Evolutionary conservation across 2,888 invertebrate genomes (phyloP), one percentile per base, ranked within the genome.

Genomic region (Tetrapedia diversipes): DNA sequence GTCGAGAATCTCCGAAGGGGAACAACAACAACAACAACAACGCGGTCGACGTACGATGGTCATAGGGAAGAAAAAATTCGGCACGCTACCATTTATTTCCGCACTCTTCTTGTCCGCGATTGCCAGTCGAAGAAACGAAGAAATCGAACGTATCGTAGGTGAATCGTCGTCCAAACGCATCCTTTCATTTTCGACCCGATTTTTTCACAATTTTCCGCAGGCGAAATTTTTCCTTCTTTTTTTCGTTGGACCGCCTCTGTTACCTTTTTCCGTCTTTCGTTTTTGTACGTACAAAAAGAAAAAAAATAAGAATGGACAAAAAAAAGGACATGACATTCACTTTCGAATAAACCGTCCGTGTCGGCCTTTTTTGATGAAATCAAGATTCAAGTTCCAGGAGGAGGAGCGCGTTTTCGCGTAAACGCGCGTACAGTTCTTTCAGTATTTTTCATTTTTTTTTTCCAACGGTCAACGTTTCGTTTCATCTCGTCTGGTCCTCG

Each of bases 21-120:
- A 65, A 74, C 69, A 79, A 80, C 75, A 80, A 78, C 74, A 81
- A 81, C 73, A 80, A 79, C 75, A 81, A 76, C 70, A 78, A 82
- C 73, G 68, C 72, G 71, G 47, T 83, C 72, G 76, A 77, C 53
- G 49, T 69, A 53, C 61, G 57, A 60, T 61, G n/a, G 53, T 80
- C 61, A 37, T 37, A 63, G 74, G 72, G 77, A 68, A 76, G 83
- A 80, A 82, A 73, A 86, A 86, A 81, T 87, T 86, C 83, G 82
- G 79, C 83, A 82, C 82, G 83, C 72, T 85, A 83, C 76, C 75
- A 83, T 83, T 83, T 56, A 73, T 60, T 83, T 82, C 81, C 81
- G 82, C 67, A 80, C 69, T 83, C 76, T 67, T 81, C 79, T n/a
- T 53, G 60, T 83, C 72, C 79, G 71, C 80, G 76, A 83, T 78